Conservation (phyloP, 2,888 invertebrate species). For the Apamea sordens region DNA sequence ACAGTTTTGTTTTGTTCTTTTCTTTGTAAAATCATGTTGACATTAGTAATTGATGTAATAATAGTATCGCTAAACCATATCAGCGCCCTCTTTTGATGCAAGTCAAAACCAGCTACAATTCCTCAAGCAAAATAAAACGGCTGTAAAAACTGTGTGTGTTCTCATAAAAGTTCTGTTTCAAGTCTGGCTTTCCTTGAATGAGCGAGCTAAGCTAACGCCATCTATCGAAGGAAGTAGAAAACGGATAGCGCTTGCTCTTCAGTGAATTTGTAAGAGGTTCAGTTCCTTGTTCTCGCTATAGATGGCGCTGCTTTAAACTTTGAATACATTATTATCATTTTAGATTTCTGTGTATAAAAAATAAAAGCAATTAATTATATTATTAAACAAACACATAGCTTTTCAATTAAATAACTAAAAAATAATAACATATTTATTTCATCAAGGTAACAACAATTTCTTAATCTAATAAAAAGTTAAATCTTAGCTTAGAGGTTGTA, state of each 20-base stretch:
- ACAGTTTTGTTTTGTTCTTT: neutral
- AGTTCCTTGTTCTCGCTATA: neutral
- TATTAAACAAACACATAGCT: neutral
- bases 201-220: slow-evolving; percentile 34
- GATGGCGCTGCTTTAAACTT: slow-evolving; percentile 48
- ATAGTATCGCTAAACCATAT: neutral
- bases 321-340: too few species aligned
- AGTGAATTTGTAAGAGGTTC: slow-evolving; percentile 2
- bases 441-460: too few species aligned
- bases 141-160: neutral
- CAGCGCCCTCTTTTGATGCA: slow-evolving; percentile 40
- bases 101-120: slow-evolving; percentile 7
- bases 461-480: too few species aligned
- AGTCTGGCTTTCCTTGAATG: neutral
- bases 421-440: too few species aligned
- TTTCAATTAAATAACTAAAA: neutral
- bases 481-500: too few species aligned
- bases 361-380: too few species aligned
- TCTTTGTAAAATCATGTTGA: neutral
- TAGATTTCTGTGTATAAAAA: neutral
- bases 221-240: slow-evolving; percentile 30
- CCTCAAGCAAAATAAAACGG: neutral
- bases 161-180: neutral
- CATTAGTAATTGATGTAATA: neutral
- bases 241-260: neutral